Evolutionary conservation across 2,113 vertebrate species (phyloP).

Genomic region (Pteronura brasiliensis): DNA sequence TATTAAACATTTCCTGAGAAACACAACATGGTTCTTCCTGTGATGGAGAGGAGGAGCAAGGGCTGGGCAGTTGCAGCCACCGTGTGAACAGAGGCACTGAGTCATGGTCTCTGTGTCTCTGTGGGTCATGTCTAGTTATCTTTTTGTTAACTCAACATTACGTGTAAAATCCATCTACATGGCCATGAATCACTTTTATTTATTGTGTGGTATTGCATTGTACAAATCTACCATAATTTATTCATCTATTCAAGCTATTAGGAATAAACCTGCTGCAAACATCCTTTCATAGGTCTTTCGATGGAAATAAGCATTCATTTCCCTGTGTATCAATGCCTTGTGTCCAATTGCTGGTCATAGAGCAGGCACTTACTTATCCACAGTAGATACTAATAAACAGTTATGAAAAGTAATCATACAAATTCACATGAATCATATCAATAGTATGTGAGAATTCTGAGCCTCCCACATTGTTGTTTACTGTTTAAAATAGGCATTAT

Average conservation of each 20-base stretch:
- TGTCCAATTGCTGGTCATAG: neutral
- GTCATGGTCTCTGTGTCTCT: neutral
- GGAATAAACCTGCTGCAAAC: neutral
- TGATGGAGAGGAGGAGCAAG: no score
- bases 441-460: neutral
- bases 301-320: neutral
- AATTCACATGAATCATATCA: neutral
- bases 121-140: neutral
- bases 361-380: neutral
- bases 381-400: neutral
- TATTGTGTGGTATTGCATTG: neutral
- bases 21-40: neutral
- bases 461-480: neutral
- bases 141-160: neutral
- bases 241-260: neutral
- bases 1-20: neutral
- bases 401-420: neutral
- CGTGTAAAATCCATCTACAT: neutral
- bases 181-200: neutral
- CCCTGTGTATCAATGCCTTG: neutral
- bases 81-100: neutral
- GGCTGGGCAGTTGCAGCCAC: rapidly evolving
- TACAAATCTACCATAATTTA: neutral
- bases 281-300: neutral
- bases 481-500: neutral